Evolutionary conservation across 2,888 invertebrate species (phyloP).

Genomic region (Drosophila barbarae): DNA sequence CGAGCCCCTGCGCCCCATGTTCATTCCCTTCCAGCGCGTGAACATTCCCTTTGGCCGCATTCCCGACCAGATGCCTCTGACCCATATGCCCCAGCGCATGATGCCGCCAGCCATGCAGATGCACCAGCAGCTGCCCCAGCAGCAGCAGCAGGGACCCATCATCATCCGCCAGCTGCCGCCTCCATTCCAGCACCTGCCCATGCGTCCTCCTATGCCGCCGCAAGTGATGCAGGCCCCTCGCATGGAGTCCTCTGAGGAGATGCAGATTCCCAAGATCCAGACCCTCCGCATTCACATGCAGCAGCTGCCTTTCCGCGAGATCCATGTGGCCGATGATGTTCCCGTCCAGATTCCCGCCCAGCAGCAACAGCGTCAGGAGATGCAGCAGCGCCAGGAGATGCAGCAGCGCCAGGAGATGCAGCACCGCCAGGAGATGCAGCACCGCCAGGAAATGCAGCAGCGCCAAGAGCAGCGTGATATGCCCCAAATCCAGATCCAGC

Average conservation of each 20-base stretch:
- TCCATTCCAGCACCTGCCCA: constrained; percentile 79
- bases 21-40: constrained; percentile 79
- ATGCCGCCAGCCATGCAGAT: constrained; percentile 76
- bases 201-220: constrained; percentile 79
- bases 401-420: constrained; percentile 54
- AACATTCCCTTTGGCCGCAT: constrained; percentile 81
- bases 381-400: constrained; percentile 55
- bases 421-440: constrained; percentile 55
- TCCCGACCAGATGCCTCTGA: constrained; percentile 82
- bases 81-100: constrained; percentile 80
- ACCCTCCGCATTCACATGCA: constrained; percentile 80
- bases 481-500: constrained; percentile 76
- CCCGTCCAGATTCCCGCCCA: constrained; percentile 75
- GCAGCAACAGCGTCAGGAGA: constrained; percentile 38
- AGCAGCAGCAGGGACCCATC: constrained; percentile 70
- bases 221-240: constrained; percentile 80
- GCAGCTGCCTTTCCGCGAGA: constrained; percentile 80
- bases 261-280: constrained; percentile 65
- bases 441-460: constrained; percentile 39
- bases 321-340: constrained; percentile 78
- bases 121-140: constrained; percentile 72
- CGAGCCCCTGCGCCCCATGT: constrained; percentile 79
- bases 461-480: constrained; percentile 58
- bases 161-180: constrained; percentile 78
- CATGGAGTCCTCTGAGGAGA: constrained; percentile 77